Base-by-base conservation (phyloP, 2,888 invertebrate genomes). In the Isoperla grammatica region DNA sequence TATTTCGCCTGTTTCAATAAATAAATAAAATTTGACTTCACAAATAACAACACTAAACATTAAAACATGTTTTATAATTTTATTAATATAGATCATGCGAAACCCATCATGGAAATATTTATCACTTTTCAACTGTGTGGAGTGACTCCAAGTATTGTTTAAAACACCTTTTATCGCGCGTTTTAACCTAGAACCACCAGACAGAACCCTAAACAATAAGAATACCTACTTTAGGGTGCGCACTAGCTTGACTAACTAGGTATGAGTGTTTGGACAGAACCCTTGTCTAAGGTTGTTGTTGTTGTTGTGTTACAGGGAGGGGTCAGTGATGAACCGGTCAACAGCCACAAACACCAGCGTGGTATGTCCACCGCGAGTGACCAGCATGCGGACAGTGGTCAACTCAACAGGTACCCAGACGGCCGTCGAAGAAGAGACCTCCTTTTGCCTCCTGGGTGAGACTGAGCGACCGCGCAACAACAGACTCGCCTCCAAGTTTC, bases 291-390 rank as follows among this genome's bases (percentile, higher is more conserved):
- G 37, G 54, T 15, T 37, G 22, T 29, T n/a, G n/a, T n/a, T n/a
- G n/a, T n/a, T n/a, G n/a, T 11, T 55, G 8, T 55, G 19, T 59
- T 59, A 3, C 49, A 59, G 59, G 15, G 48, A 59, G 9, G 48
- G 55, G 5, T 59, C 59, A 1, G 11, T 59, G 9, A 56, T 56
- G 19, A 48, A 53, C 6, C 59, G 55, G 6, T 55, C 55, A n/a
- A 46, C 54, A 15, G 59, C 59, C 3, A 49, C 42, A 20, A 58
- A 50, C 43, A 50, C 23, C 19, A 58, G 50, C 39, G 23, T 58
- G 6, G n/a, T 58, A 13, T 40, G 42, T n/a, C 15, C 40, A 17
- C 29, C 23, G 3, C 40, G 48, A 40, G 50, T 48, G n/a, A 48
- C 40, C n/a, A 48, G 22, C 23, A n/a, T 49, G 22, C 22, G 29